These are phyloP conservation scores for Melikaiella ostensackeni DNA, from an alignment of 2,888 invertebrate genomes.

Conservation along the genomic window DNA sequence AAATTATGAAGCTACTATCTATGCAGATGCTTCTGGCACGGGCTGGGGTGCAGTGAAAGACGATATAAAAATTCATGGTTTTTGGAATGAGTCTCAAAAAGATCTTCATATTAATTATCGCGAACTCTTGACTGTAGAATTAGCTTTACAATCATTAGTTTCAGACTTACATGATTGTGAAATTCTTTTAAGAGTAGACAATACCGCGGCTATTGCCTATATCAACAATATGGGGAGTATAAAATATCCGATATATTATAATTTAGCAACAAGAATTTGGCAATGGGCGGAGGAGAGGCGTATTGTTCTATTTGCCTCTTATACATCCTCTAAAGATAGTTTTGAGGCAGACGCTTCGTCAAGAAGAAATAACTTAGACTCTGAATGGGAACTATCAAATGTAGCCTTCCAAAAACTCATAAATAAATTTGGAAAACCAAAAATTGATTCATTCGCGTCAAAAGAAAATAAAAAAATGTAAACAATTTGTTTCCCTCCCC, in stretches of 20 bases:
- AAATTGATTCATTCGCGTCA: slow-evolving; percentile 47
- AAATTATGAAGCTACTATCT: slow-evolving; percentile 8
- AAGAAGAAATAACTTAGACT: slow-evolving; percentile 38
- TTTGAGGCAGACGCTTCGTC: slow-evolving; percentile 43
- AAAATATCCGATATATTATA: slow-evolving; percentile 16
- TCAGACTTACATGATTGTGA: slow-evolving; percentile 8
- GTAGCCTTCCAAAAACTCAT: slow-evolving; percentile 41
- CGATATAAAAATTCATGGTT: neutral
- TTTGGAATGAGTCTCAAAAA: slow-evolving; percentile 10
- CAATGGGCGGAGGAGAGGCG: slow-evolving; percentile 42
- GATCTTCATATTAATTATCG: slow-evolving; percentile 24
- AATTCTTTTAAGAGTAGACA: slow-evolving; percentile 45
- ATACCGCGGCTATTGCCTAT: slow-evolving; percentile 48
- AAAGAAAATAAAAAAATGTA: slow-evolving; percentile 45
- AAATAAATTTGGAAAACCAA: slow-evolving; percentile 40
- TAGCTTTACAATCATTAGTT: neutral
- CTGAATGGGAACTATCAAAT: slow-evolving; percentile 45
- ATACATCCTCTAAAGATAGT: slow-evolving; percentile 46
- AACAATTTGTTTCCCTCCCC: slow-evolving; percentile 47
- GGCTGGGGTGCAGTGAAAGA: slow-evolving; percentile 31
- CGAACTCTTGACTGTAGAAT: slow-evolving; percentile 13
- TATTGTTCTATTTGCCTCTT: slow-evolving; percentile 43
- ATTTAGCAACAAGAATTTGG: slow-evolving; percentile 43
- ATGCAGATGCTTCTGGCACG: slow-evolving; percentile 1
- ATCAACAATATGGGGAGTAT: slow-evolving; percentile 49